Base-by-base conservation (phyloP, 2,113 vertebrate species). In the Hiodon tergisus region DNA sequence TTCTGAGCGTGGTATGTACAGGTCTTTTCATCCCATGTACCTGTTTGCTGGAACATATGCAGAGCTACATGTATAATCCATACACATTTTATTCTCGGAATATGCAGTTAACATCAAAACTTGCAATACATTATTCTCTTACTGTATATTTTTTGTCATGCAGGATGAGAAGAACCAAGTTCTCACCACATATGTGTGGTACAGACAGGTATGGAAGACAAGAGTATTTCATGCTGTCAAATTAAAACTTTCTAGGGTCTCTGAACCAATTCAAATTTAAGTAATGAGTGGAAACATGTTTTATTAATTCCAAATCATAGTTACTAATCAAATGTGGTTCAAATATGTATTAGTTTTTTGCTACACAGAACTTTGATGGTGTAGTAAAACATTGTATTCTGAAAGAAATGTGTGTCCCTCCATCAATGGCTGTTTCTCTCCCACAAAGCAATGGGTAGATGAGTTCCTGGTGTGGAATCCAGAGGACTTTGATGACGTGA, bases 141-240 rank as follows among this genome's bases (percentile, higher is more conserved):
- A 57, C 68, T 46, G 1, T 68, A 7, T 73, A 51, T 54, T 60
- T n/a, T 62, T 11, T 13, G 68, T 6, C 17, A 68, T 11, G 14
- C 86, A 98, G 97, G 96, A 98, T 75, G 96, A 99, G 84, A 99
- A 99, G 88, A 98, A 99, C 81, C 97, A 99, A 81, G 94, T 99
- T 17, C 83, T 98, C 81, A 99, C 96, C 66, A 98, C 96, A 0
- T 99, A 99, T 14, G 93, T 98, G 76, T 99, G 97, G 97, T 99
- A 98, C 87, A 90, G 95, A 79, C 97, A 99, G 94, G 96, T 98
- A 81, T 89, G 87, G 50, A 0, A 9, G 8, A 9, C 1, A 8
- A 59, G 14, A 59, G 57, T 4, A 6, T 5, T 5, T 55, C n/a
- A 54, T 16, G 55, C 14, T 14, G 5, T 17, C 16, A 31, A 14